A percentile compares a stretch with the other conserved stretches of the same genome.
phyloP scores from a whole-genome alignment of 2,797 vertebrate genomes.

The Basileuterus tristriatus region DNA sequence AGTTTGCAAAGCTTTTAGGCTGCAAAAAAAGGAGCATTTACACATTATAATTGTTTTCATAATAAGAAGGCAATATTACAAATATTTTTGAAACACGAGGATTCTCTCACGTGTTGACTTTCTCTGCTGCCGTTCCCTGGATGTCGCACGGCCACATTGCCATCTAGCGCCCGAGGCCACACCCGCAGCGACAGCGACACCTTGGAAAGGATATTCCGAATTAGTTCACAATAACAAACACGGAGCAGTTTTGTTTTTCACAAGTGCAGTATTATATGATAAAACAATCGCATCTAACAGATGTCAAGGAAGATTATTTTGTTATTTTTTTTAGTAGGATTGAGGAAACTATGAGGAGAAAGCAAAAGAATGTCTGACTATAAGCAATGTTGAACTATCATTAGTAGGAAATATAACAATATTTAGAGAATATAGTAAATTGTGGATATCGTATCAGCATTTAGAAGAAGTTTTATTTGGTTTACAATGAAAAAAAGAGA shows the following conservation, averaged over 20 bases:
- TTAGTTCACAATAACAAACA: not conserved
- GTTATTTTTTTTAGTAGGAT: not conserved
- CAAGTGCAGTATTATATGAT: not conserved
- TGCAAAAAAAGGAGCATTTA: not conserved
- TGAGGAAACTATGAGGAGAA: not conserved
- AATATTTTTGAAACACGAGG: constrained; percentile 39
- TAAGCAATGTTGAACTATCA: not conserved
- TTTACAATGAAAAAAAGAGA: not conserved
- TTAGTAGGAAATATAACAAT: not conserved
- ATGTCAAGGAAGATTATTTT: not conserved
- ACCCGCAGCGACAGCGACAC: not conserved
- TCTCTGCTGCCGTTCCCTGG: not conserved
- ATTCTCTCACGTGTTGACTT: not conserved
- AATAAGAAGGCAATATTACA: constrained; percentile 39
- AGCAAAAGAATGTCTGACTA: not conserved
- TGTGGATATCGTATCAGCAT: not conserved
- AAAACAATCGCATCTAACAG: not conserved
- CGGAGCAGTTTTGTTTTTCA: not conserved
- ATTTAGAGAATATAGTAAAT: not conserved
- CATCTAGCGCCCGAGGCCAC: constrained; percentile 31
- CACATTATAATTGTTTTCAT: constrained; percentile 27
- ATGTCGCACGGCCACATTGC: constrained; percentile 30
- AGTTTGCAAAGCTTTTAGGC: not conserved
- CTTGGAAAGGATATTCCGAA: not conserved
- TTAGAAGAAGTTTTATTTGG: not conserved